Conservation (phyloP, 2,888 invertebrate genomes). For the Tenthredo scrophulariae region DNA sequence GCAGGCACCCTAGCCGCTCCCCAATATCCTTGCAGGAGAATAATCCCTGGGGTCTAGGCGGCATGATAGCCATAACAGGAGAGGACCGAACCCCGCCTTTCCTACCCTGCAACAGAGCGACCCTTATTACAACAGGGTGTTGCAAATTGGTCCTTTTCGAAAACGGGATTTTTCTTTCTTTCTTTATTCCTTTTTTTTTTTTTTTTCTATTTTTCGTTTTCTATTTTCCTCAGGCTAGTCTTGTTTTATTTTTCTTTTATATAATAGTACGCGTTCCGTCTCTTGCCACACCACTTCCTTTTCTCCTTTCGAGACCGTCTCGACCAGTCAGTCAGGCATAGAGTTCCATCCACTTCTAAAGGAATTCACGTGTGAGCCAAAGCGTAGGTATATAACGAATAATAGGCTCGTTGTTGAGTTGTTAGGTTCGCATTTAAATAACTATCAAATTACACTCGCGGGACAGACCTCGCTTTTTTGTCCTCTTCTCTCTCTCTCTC, state of each 20-base stretch:
- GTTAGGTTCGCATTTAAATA: conserved; percentile 66
- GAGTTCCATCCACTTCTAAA: conserved; percentile 8
- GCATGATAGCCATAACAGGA: conserved; percentile 49
- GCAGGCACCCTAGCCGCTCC: not conserved
- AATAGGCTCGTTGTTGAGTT: conserved; percentile 24
- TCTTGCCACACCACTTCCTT: conserved; percentile 56
- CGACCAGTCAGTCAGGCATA: not conserved
- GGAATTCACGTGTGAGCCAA: conserved; percentile 31
- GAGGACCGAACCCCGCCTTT: conserved; percentile 13
- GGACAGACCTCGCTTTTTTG: not conserved
- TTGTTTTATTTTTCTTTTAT: conserved; percentile 48
- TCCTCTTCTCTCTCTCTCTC: not conserved
- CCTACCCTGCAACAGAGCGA: conserved; percentile 27
- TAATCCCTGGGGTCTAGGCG: conserved; percentile 37
- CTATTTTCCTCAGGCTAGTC: conserved; percentile 49
- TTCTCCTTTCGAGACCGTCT: conserved; percentile 53
- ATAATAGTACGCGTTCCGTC: not conserved
- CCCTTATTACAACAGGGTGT: conserved; percentile 68
- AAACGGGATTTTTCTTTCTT: conserved; percentile 53
- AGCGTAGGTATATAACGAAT: not conserved
- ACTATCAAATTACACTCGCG: conserved; percentile 69
- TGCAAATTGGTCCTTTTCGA: conserved; percentile 74
- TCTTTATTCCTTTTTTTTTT: conserved; percentile 18
- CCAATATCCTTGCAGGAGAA: not conserved
- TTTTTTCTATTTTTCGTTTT: conserved; percentile 10